Base-by-base conservation (phyloP, 2,797 vertebrate genomes). In the Neosalanx taihuensis region DNA sequence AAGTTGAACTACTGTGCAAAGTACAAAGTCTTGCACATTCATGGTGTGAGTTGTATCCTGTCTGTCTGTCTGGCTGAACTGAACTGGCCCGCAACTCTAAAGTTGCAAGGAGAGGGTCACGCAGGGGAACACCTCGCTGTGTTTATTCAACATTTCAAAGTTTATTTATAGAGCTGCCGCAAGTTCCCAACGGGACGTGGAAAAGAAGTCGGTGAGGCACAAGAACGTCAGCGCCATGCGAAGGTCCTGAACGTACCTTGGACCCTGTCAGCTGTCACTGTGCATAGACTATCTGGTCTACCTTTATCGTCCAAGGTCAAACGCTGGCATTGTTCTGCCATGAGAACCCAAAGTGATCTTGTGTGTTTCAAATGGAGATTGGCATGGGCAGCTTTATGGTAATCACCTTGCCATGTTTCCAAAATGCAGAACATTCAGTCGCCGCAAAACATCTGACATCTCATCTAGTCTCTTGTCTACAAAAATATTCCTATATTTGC, bases 141-240 rank as follows among this genome's bases (percentile, higher is more conserved):
- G 70, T 84, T 87, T 82, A 74, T 75, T 74, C 74, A 67, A 69
- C 75, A 76, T 78, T 62, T 70, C 75, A 31, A 58, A 31, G 74
- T 70, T 77, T 89, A 90, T 88, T 85, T 84, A 84, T 91, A 89
- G 90, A 37, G 6, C 49, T 37, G 75, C 85, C 76, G 77, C 70
- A 29, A 78, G 81, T 76, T 35, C 76, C 80, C 33, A 66, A 29
- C 78, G 82, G 81, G 79, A 81, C 76, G 76, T 56, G 15, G 0
- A 70, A 33, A 49, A 70, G 72, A 70, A 73, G 73, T 76, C 77
- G 72, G 41, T 31, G 57, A 26, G 59, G 79, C 69, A 81, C 61
- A 66, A 73, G 77, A 79, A 31, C 66, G 72, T 68, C 29, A 67
- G 56, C 67, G 69, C 72, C 57, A 66, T 26, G 70, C 56, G 69